Percentiles rank a stretch among this genome's conserved stretches.
These are phyloP conservation scores for Platysteira castanea DNA, from an alignment of 2,113 vertebrate species.

Conservation along the genomic window DNA sequence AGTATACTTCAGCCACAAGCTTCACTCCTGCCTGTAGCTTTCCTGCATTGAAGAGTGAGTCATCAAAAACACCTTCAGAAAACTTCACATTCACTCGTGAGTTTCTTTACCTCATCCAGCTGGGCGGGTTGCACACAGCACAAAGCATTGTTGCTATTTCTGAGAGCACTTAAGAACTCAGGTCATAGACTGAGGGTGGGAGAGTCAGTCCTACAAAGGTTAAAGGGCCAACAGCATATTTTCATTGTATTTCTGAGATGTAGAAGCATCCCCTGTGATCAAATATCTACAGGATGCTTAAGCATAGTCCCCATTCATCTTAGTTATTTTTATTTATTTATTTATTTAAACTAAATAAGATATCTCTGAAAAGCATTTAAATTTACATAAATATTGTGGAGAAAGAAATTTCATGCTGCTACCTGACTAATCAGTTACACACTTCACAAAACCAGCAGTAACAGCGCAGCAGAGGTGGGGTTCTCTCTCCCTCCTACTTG, in stretches of 20 bases:
- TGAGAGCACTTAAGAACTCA: neutral
- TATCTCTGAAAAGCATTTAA: neutral
- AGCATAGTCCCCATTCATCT: neutral
- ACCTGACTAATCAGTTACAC: neutral
- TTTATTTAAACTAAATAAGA: neutral
- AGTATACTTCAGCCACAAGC: neutral
- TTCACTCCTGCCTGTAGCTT: neutral
- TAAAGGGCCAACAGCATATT: neutral
- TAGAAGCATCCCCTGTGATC: neutral
- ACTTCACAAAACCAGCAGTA: neutral
- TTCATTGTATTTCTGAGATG: neutral
- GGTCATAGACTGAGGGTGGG: neutral
- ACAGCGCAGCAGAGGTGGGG: neutral
- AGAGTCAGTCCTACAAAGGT: neutral
- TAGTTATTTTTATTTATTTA: neutral
- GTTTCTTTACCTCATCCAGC: neutral
- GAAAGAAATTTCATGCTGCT: neutral
- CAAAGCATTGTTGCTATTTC: neutral
- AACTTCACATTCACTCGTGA: neutral
- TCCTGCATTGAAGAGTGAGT: neutral
- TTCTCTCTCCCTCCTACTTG: neutral
- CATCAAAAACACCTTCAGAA: constrained; percentile 21
- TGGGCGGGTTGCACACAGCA: neutral
- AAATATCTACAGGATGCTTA: neutral
- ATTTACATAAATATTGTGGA: neutral